phyloP scores from a whole-genome alignment of 2,113 vertebrate genomes.

The Triplophysa dalaica region DNA sequence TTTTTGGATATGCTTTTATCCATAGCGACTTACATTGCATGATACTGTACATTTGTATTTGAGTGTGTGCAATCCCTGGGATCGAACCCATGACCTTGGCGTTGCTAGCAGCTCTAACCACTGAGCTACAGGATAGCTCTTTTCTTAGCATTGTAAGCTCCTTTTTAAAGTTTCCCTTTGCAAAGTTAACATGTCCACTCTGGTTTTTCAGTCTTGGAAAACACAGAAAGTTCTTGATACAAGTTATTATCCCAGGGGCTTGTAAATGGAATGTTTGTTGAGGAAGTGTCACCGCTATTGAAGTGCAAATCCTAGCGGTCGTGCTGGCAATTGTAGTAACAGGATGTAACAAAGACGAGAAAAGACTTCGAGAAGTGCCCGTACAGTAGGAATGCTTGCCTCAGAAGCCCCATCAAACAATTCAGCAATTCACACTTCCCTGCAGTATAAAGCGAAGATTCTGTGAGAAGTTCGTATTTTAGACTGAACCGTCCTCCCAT shows the following conservation, averaged over 20 bases:
- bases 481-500: constrained; percentile 47
- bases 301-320: constrained; percentile 38
- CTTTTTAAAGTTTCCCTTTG: constrained; percentile 1
- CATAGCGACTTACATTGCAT: too few relatives aligned
- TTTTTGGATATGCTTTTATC: too few relatives aligned
- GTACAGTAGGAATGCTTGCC: constrained; percentile 30
- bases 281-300: constrained; percentile 21
- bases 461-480: constrained; percentile 50
- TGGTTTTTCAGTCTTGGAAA: neutral
- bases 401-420: constrained; percentile 41
- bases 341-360: constrained; percentile 28
- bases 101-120: too few relatives aligned
- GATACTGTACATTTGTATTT: too few relatives aligned
- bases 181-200: constrained; percentile 23
- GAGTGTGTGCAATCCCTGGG: too few relatives aligned
- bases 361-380: constrained; percentile 27
- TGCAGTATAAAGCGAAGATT: constrained; percentile 32
- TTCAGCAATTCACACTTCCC: constrained; percentile 39
- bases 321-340: constrained; percentile 31
- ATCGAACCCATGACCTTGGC: too few relatives aligned
- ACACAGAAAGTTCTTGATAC: constrained; percentile 36
- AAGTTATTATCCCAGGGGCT: constrained; percentile 31
- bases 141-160: neutral
- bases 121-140: neutral
- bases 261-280: constrained; percentile 35